Base-by-base conservation (phyloP, 2,888 invertebrate genomes). In the Gymnosoma rotundatum region DNA sequence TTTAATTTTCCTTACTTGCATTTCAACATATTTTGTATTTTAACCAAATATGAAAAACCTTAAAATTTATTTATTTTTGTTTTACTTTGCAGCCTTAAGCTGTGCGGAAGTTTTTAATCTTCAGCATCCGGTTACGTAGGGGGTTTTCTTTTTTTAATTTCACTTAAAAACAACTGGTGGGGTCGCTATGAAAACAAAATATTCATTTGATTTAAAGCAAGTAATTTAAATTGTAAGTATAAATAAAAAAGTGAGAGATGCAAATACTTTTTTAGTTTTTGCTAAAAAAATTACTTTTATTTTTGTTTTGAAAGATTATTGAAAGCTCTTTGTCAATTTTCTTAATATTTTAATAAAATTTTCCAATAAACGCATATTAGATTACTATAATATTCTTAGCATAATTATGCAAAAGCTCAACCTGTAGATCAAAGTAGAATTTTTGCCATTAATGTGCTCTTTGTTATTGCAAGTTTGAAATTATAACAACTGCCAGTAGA, bases 41-140 rank as follows among this genome's bases (percentile, higher is more conserved):
- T n/a, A 48, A n/a, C 45, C 45, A 3, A 48, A 48, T 16, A 48
- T 1, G 14, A 45, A 14, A 45, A 45, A 45, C 14, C 16, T n/a
- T 18, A 8, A 18, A 1, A 25, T 48, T 48, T 25, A 10, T 48
- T 14, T 52, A 8, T 18, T 10, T 18, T 25, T 21, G 12, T 61
- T 61, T 38, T 42, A 20, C 16, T 20, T 38, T 42, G 4, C 20
- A 14, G 21, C 21, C 63, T 45, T 63, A 9, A 45, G 63, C 21
- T 63, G 4, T 21, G 42, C 14, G 63, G 45, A 21, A 21, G 21
- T 45, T 63, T 63, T 45, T 63, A 63, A 63, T 45, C 42, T 45
- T 25, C 9, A n/a, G 45, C 21, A 63, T 63, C 63, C 63, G 63
- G 3, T 45, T 45, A 3, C 18, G 14, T 25, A 54, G 32, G 8